phyloP scores from a whole-genome alignment of 2,113 vertebrate species.

The Chionodraco myersi region DNA sequence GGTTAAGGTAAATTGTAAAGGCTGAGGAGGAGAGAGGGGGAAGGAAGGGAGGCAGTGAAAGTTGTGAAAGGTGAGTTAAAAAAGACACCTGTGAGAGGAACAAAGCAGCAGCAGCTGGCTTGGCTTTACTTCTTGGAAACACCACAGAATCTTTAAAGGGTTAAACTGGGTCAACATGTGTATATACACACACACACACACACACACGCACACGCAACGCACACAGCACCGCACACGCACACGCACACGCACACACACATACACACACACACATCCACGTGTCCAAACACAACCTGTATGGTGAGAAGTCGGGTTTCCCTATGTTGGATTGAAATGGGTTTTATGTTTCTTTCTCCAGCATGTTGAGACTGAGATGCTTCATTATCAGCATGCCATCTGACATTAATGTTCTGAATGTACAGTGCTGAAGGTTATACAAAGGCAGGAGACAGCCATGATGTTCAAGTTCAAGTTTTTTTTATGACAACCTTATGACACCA shows the following conservation, averaged over 20 bases:
- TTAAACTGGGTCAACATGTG: conserved; percentile 59
- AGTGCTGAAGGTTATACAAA: not conserved
- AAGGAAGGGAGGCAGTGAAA: conserved; percentile 5
- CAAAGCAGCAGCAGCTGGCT: conserved; percentile 69
- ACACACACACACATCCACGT: conserved; percentile 16
- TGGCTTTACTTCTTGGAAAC: conserved; percentile 59
- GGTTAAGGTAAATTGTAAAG: conserved; percentile 14
- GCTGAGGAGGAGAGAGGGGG: conserved; percentile 8
- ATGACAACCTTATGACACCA: conserved; percentile 23
- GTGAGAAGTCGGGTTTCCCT: conserved; percentile 11
- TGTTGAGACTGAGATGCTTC: conserved; percentile 9
- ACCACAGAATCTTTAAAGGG: conserved; percentile 53
- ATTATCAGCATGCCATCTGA: not conserved
- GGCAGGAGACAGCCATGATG: not conserved
- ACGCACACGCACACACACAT: not conserved
- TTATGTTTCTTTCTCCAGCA: not conserved
- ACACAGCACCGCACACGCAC: not conserved
- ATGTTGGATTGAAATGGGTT: conserved; percentile 13
- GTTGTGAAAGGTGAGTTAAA: conserved; percentile 48
- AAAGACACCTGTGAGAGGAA: conserved; percentile 70
- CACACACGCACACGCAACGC: conserved; percentile 14
- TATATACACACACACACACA: too few species aligned
- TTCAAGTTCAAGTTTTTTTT: conserved; percentile 12
- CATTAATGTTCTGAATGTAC: not conserved
- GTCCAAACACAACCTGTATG: conserved; percentile 14